Evolutionary conservation across 2,113 vertebrate genomes (phyloP).

Genomic region (Equus quagga): DNA sequence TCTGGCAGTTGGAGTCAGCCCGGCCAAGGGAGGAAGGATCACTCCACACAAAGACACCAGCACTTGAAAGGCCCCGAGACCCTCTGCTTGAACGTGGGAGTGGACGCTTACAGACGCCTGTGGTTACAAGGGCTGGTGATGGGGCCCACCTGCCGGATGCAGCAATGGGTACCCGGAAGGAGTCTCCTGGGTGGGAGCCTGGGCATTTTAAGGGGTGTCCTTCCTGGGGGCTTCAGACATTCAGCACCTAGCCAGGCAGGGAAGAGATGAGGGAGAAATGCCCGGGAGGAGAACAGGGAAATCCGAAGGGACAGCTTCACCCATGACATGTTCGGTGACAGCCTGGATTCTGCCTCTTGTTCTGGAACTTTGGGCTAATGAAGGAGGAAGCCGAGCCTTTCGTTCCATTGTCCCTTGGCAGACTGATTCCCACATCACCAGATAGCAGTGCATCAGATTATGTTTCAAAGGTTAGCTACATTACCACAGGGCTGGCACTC

Average conservation of each 20-base stretch:
- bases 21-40: not conserved
- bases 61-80: not conserved
- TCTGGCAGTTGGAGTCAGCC: not conserved
- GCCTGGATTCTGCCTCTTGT: not conserved
- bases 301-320: not conserved
- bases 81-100: not conserved
- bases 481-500: not conserved
- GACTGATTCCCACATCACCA: no score
- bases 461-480: conserved; percentile 2
- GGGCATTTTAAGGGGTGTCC: not conserved
- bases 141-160: no score
- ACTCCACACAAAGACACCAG: not conserved
- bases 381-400: not conserved
- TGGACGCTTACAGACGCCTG: not conserved
- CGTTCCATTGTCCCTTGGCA: not conserved
- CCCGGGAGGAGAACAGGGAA: not conserved
- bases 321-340: accelerated
- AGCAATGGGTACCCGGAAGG: not conserved
- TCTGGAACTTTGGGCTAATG: not conserved
- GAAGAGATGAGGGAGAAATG: not conserved
- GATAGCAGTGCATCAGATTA: not conserved
- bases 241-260: not conserved
- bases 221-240: not conserved
- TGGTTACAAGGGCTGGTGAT: accelerated
- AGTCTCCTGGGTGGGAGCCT: not conserved